Evolutionary conservation across 2,113 vertebrate genomes (phyloP).

Genomic region (Morone saxatilis): DNA sequence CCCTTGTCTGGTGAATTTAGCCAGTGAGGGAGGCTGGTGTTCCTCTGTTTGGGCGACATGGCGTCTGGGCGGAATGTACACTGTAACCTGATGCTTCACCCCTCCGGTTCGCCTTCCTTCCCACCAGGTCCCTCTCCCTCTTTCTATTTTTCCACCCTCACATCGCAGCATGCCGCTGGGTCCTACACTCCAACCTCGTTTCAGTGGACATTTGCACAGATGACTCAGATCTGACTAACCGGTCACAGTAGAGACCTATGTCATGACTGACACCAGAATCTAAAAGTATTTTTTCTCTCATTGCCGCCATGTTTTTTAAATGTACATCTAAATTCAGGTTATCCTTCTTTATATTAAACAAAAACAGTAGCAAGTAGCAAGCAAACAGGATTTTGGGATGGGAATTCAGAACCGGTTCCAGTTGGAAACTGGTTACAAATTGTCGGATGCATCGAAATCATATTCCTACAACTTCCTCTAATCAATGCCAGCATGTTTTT

Average conservation of each 20-base stretch:
- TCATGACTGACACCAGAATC: constrained; percentile 17
- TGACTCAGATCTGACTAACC: constrained; percentile 53
- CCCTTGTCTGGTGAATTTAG: constrained; percentile 62
- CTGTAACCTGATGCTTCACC: constrained; percentile 82
- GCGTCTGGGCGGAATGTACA: constrained; percentile 78
- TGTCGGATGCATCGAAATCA: too few relatives aligned
- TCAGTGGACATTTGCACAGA: constrained; percentile 43
- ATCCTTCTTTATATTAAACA: neutral
- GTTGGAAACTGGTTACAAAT: too few relatives aligned
- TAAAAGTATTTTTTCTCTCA: neutral
- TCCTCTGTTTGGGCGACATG: constrained; percentile 79
- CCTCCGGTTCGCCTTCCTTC: constrained; percentile 70
- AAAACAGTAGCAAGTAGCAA: too few relatives aligned
- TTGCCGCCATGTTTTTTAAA: neutral
- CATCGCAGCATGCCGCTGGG: constrained; percentile 60
- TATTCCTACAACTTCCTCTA: too few relatives aligned
- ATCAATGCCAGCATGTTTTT: too few relatives aligned
- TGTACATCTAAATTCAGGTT: neutral
- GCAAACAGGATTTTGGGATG: too few relatives aligned
- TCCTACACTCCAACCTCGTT: constrained; percentile 70
- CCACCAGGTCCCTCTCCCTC: constrained; percentile 61
- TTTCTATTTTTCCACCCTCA: constrained; percentile 69
- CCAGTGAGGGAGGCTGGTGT: constrained; percentile 62
- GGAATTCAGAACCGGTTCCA: too few relatives aligned
- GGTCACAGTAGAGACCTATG: constrained; percentile 5